Conservation (phyloP, 2,797 vertebrate species). For the Acanthornis magna region DNA sequence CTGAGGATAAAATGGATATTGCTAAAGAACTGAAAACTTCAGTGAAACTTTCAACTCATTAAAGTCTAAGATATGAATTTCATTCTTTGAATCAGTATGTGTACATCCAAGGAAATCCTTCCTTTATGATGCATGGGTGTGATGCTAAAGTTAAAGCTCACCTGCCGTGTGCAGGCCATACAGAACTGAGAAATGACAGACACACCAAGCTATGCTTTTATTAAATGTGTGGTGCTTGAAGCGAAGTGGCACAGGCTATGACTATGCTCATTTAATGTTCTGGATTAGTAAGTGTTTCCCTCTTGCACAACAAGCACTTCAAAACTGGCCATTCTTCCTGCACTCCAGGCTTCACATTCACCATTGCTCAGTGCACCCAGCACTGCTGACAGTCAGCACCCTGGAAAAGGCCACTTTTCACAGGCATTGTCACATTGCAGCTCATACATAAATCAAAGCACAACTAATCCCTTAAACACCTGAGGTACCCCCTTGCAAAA, state of each 20-base stretch:
- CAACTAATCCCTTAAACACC: background rate
- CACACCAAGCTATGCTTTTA: background rate
- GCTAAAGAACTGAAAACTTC: background rate
- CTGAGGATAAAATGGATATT: background rate
- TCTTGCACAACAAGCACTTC: background rate
- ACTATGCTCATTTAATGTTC: background rate
- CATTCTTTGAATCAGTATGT: background rate
- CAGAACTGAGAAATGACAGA: background rate
- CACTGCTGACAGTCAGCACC: background rate
- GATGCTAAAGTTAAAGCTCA: background rate
- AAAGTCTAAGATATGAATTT: background rate
- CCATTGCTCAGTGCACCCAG: background rate
- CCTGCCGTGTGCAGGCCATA: background rate
- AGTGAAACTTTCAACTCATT: background rate
- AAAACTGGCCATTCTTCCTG: background rate
- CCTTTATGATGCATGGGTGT: background rate
- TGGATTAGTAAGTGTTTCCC: background rate
- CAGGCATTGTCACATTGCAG: background rate
- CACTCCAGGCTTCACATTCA: background rate
- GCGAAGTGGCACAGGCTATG: background rate
- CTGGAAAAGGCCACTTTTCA: background rate
- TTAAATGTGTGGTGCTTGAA: background rate
- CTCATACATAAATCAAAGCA: background rate
- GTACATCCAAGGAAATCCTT: background rate
- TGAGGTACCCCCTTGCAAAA: background rate